A percentile compares a stretch with the other conserved stretches of the same genome.
Evolutionary conservation across 2,797 vertebrate species (phyloP).

Genomic region (Gadopsis bispinosus): DNA sequence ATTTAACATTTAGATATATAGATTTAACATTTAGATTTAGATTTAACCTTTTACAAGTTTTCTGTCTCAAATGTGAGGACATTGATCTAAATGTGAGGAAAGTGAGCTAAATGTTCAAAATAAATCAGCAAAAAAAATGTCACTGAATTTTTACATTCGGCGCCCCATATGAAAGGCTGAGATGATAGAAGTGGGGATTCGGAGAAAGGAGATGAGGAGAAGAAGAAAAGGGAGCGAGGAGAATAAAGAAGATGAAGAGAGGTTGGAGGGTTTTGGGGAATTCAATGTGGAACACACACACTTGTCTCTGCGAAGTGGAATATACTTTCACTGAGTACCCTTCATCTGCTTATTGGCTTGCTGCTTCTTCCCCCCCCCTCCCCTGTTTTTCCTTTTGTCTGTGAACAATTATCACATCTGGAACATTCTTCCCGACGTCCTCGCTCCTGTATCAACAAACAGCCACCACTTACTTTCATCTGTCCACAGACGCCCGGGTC

Average conservation of each 20-base stretch:
- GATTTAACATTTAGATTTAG: no score
- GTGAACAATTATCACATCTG: constrained; percentile 78
- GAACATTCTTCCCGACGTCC: constrained; percentile 39
- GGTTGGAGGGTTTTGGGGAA: constrained; percentile 1
- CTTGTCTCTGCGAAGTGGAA: constrained; percentile 7
- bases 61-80: no score
- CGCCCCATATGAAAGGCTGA: neutral
- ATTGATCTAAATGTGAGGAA: no score
- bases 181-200: neutral
- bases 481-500: constrained; percentile 47
- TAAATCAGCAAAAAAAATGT: no score
- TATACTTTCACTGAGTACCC: neutral
- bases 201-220: neutral
- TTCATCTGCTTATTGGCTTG: neutral
- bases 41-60: no score
- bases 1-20: no score
- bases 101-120: no score
- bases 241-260: constrained; percentile 1
- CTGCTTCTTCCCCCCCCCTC: neutral
- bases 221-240: constrained; percentile 8
- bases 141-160: no score
- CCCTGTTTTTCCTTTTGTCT: constrained; percentile 32
- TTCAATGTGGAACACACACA: constrained; percentile 1
- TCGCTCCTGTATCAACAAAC: constrained; percentile 52
- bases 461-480: constrained; percentile 54